phyloP scores from a whole-genome alignment of 2,888 invertebrate genomes.

The Volucella zonaria region DNA sequence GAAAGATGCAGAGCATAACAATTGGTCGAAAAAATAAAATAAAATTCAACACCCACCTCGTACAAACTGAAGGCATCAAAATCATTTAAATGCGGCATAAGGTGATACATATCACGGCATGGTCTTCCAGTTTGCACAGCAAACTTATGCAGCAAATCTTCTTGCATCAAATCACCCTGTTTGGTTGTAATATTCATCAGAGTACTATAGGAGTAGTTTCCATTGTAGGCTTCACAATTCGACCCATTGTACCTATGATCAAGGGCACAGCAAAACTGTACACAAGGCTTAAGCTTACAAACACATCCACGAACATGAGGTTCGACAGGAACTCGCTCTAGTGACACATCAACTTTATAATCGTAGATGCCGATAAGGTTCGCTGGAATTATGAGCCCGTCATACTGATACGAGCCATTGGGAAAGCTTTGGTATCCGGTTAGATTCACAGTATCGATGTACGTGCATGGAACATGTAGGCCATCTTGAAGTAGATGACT shows the following conservation, averaged over 20 bases:
- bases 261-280: constrained; percentile 81
- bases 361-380: constrained; percentile 78
- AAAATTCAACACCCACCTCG: constrained; percentile 74
- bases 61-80: constrained; percentile 77
- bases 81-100: constrained; percentile 74
- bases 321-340: constrained; percentile 76
- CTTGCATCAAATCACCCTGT: constrained; percentile 65
- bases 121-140: constrained; percentile 77
- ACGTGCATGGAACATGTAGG: constrained; percentile 77
- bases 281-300: constrained; percentile 80
- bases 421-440: constrained; percentile 76
- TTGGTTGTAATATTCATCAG: constrained; percentile 77
- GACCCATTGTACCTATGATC: constrained; percentile 75
- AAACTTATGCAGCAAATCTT: constrained; percentile 76
- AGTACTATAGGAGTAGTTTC: constrained; percentile 17
- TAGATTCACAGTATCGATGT: constrained; percentile 80
- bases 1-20: not conserved
- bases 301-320: constrained; percentile 81
- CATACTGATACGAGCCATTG: constrained; percentile 80
- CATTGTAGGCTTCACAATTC: constrained; percentile 34
- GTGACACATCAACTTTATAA: constrained; percentile 78
- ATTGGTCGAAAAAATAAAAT: not conserved
- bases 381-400: constrained; percentile 79
- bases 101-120: constrained; percentile 76
- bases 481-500: constrained; percentile 45